These are phyloP conservation scores for Rhodeus uyekii DNA, from an alignment of 2,797 vertebrate genomes.

Conservation along the genomic window DNA sequence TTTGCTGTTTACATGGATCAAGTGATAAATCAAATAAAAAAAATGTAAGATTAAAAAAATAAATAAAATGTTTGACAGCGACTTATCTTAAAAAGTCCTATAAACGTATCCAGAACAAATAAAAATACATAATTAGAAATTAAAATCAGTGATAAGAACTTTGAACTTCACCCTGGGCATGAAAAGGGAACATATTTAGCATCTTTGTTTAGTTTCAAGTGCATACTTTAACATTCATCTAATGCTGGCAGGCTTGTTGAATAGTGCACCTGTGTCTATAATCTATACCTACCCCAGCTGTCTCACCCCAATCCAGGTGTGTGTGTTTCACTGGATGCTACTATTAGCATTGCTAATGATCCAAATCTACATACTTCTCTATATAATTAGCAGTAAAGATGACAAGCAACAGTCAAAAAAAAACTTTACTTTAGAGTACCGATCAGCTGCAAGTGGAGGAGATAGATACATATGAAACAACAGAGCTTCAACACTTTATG, in stretches of 20 bases:
- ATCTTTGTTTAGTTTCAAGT: conserved; percentile 39
- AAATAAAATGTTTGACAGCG: not conserved
- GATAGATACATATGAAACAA: not conserved
- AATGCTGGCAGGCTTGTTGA: conserved; percentile 44
- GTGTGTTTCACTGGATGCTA: conserved; percentile 60
- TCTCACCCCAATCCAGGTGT: conserved; percentile 61
- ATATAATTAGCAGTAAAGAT: conserved; percentile 62
- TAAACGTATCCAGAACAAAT: not conserved
- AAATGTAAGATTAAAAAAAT: not conserved
- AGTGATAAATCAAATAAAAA: not conserved
- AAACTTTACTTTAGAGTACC: conserved; percentile 43
- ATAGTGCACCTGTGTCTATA: conserved; percentile 61
- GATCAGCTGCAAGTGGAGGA: conserved; percentile 30
- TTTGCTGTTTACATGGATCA: not conserved
- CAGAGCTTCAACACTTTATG: conserved; percentile 8
- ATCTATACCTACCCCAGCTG: conserved; percentile 62
- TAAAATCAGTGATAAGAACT: not conserved
- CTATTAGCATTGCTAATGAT: conserved; percentile 63
- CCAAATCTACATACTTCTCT: conserved; percentile 61
- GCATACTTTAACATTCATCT: conserved; percentile 28
- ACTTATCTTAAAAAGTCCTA: not conserved
- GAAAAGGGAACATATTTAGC: conserved; percentile 10
- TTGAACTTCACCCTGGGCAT: not conserved
- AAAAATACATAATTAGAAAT: not conserved
- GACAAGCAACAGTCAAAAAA: conserved; percentile 48